Conservation (phyloP, 2,888 invertebrate genomes). For the Lucinisca nassula region DNA sequence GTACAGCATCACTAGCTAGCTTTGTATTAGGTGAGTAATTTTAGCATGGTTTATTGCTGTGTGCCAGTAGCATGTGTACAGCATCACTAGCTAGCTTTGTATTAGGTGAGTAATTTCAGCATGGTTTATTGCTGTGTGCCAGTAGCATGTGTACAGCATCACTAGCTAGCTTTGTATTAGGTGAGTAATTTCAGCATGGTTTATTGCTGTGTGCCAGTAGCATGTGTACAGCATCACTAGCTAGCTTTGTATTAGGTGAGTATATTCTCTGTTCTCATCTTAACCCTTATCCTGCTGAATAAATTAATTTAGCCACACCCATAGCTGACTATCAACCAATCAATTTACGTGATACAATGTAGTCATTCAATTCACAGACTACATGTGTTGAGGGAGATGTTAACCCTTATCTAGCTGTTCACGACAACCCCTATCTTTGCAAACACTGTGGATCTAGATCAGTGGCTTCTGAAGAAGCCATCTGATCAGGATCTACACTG, state of each 20-base stretch:
- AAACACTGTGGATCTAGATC: too few species aligned
- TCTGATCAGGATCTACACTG: too few species aligned
- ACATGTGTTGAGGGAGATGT: too few species aligned
- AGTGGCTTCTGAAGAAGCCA: too few species aligned
- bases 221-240: slow-evolving; percentile 95
- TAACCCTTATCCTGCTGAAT: too few species aligned
- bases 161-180: slow-evolving; percentile 95
- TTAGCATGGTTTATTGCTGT: slow-evolving; percentile 94
- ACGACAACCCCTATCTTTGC: too few species aligned
- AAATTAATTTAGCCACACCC: too few species aligned
- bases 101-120: slow-evolving; percentile 92
- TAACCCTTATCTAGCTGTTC: too few species aligned
- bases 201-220: slow-evolving; percentile 95
- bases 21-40: slow-evolving; percentile 92
- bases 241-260: slow-evolving; percentile 94
- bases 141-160: slow-evolving; percentile 96
- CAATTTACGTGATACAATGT: too few species aligned
- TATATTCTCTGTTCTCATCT: too few species aligned
- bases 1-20: slow-evolving; percentile 96
- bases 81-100: slow-evolving; percentile 96
- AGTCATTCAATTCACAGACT: too few species aligned
- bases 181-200: slow-evolving; percentile 93
- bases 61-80: slow-evolving; percentile 95
- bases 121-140: slow-evolving; percentile 95
- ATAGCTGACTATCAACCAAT: too few species aligned